Evolutionary conservation across 1,140 invertebrate genomes (phyloP).

Genomic region (Oryzaephilus surinamensis): DNA sequence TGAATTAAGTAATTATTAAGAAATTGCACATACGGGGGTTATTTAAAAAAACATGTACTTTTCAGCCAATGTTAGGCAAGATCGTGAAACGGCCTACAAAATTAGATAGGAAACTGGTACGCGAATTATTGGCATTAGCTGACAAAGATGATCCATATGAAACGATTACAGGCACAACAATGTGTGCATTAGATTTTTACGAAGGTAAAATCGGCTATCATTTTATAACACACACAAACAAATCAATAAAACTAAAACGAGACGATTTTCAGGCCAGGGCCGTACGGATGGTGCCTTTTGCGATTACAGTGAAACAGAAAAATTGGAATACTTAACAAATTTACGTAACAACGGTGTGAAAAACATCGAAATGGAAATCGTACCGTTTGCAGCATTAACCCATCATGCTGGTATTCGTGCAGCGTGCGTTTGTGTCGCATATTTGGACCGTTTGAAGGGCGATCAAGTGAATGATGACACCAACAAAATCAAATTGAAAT

Average conservation of each 20-base stretch:
- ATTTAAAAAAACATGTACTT: conserved; percentile 3
- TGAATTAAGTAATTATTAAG: too few relatives aligned
- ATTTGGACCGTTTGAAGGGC: conserved; percentile 87
- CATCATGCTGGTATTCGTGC: conserved; percentile 89
- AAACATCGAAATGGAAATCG: conserved; percentile 98
- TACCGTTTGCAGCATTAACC: conserved; percentile 86
- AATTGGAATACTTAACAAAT: conserved; percentile 74
- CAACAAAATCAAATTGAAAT: too few relatives aligned
- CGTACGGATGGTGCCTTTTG: conserved; percentile 95
- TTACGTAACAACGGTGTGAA: conserved; percentile 70
- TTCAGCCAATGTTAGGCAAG: conserved; percentile 72
- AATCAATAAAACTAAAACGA: conserved; percentile 79
- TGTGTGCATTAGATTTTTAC: conserved; percentile 96
- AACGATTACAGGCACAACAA: conserved; percentile 77
- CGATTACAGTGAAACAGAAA: conserved; percentile 81
- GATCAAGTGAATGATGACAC: conserved; percentile 77
- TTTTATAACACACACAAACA: too few relatives aligned
- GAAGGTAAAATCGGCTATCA: too few relatives aligned
- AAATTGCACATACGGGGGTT: too few relatives aligned
- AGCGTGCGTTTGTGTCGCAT: conserved; percentile 84
- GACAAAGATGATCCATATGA: conserved; percentile 73
- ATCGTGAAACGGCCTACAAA: conserved; percentile 67
- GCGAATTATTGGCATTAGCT: conserved; percentile 65
- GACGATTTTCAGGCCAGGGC: conserved; percentile 78
- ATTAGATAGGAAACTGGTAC: conserved; percentile 66